A percentile compares a stretch with the other conserved stretches of the same genome.
Evolutionary conservation across 2,113 vertebrate species (phyloP).

Genomic region (Muntiacus muntjak): DNA sequence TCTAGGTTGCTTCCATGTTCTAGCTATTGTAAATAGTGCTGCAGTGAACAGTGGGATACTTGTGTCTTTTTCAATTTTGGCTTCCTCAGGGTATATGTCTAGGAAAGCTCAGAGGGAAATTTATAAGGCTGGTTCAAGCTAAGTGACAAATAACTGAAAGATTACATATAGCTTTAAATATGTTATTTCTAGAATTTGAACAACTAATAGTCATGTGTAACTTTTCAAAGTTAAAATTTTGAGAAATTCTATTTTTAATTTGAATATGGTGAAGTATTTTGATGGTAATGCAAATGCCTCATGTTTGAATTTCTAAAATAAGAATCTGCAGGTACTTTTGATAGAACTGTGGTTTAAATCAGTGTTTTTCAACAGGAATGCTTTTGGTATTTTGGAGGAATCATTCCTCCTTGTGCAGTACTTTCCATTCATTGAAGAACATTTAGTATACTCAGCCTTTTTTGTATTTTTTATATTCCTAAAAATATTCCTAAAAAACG

Average conservation of each 20-base stretch:
- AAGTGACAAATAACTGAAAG: background rate
- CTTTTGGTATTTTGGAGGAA: background rate
- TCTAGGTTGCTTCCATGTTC: background rate
- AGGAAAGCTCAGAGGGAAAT: background rate
- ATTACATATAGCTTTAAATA: background rate
- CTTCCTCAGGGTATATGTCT: background rate
- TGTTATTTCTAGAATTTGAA: background rate
- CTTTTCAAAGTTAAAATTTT: background rate
- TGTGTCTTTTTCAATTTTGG: background rate
- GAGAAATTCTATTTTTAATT: background rate
- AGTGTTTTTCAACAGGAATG: background rate
- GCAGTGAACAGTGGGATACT: background rate
- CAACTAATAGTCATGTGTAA: background rate
- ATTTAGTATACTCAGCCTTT: background rate
- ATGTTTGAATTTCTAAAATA: background rate
- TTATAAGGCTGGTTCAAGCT: background rate
- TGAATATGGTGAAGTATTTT: background rate
- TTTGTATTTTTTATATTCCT: background rate
- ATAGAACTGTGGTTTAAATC: background rate
- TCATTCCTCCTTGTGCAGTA: background rate
- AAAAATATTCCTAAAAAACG: background rate
- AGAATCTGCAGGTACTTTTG: background rate
- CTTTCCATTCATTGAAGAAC: background rate
- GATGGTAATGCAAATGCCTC: background rate
- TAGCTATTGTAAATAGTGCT: background rate